A percentile compares a stretch with the other conserved stretches of the same genome.
phyloP scores from a whole-genome alignment of 1,140 invertebrate species.

The Drosophila pruinosa region DNA sequence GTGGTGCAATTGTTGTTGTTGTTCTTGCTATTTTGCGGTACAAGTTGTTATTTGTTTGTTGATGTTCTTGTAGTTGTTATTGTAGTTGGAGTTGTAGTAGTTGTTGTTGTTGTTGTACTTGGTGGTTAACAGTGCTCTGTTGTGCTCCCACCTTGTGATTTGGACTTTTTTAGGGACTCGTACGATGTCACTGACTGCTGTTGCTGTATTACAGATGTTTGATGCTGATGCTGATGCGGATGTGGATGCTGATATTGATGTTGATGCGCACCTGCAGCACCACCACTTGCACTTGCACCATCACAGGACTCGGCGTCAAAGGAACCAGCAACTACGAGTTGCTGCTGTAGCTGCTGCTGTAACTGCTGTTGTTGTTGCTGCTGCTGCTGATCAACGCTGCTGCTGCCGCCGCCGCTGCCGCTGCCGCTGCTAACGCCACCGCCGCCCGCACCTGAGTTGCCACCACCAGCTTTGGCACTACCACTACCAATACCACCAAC shows the following conservation, averaged over 20 bases:
- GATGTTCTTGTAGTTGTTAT: constrained; percentile 44
- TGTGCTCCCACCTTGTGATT: constrained; percentile 93
- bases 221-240: constrained; percentile 64
- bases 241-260: constrained; percentile 48
- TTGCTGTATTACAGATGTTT: constrained; percentile 74
- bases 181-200: constrained; percentile 77
- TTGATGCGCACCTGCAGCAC: constrained; percentile 69
- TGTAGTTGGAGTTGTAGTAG: constrained; percentile 26
- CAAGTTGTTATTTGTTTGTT: constrained; percentile 16
- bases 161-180: constrained; percentile 86
- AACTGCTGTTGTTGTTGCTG: constrained; percentile 40
- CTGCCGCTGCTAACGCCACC: constrained; percentile 69
- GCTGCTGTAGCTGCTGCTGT: constrained; percentile 44
- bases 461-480: constrained; percentile 62
- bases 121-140: constrained; percentile 60
- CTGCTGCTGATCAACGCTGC: constrained; percentile 47
- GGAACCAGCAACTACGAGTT: constrained; percentile 41
- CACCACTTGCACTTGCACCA: constrained; percentile 25
- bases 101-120: constrained; percentile 31
- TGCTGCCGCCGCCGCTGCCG: constrained; percentile 15
- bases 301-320: constrained; percentile 42
- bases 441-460: constrained; percentile 4
- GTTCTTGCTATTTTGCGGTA: constrained; percentile 28
- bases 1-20: constrained; percentile 40
- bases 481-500: constrained; percentile 68